Evolutionary conservation across 1,140 invertebrate species (phyloP), one percentile per base, ranked within the genome.

Genomic region (Cherax destructor): DNA sequence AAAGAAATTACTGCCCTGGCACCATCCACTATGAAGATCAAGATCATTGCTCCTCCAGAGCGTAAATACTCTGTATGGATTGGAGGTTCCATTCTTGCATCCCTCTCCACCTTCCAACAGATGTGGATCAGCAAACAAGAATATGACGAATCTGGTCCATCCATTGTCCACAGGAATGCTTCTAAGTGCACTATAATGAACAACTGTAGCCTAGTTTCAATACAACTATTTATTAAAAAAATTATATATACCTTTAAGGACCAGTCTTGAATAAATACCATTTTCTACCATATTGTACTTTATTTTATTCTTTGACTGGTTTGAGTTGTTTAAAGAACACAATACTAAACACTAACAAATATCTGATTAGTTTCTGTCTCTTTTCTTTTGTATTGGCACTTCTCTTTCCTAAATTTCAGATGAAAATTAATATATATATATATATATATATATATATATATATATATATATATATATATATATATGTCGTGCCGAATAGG

Each of bases 51-150:
- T 30, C 86, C 86, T 16, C 86, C 86, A 18, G 86, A 88, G 61
- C 86, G 86, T 77, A 88, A 88, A 78, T 88, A 88, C 78, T 88
- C 78, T n/a, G 86, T 88, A 49, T 88, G 86, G 86, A 88, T 88
- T 78, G 86, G 86, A 4, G 86, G 86, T 30, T 88, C 86, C 47
- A 88, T 88, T 78, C 61, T 88, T 24, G 86, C 86, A 41, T 88
- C 86, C 77, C 78, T 88, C 61, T 88, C 86, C 61, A 83, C 86
- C 78, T 88, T 88, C 86, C 86, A 88, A 61, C 86, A 88, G 78
- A 88, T 88, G 86, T 88, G 78, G 86, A 88, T 88, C 78, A 88
- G 86, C 86, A 88, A 88, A 78, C 86, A 88, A 47, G 86, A 88
- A 49, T 88, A 88, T 24, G 86, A 88, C 49, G 86, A 88, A 61